Percentiles rank a stretch among this genome's conserved stretches.
These are phyloP conservation scores for Aphodius granarius DNA, from an alignment of 2,888 invertebrate species.

Conservation along the genomic window DNA sequence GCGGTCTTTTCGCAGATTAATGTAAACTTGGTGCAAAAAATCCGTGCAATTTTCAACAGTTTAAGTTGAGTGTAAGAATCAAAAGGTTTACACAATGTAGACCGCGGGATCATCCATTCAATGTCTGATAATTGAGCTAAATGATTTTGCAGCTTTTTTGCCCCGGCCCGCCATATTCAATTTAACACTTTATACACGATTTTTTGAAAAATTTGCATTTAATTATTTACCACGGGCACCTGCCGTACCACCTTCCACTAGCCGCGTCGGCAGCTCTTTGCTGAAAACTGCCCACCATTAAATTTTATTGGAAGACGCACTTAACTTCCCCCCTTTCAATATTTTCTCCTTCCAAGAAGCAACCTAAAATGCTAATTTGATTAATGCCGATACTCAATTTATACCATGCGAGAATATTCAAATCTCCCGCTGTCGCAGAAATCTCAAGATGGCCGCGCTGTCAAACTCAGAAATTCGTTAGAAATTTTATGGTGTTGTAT, in stretches of 20 bases:
- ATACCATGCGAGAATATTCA: too few relatives aligned
- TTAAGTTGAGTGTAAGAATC: conserved; percentile 9
- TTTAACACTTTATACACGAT: conserved; percentile 13
- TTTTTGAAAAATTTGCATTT: conserved; percentile 15
- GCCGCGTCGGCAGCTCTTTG: neutral
- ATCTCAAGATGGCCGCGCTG: too few relatives aligned
- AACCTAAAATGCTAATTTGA: neutral
- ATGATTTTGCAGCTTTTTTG: conserved; percentile 17
- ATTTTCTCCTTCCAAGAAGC: neutral
- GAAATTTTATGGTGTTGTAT: conserved; percentile 6
- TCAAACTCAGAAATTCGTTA: too few relatives aligned
- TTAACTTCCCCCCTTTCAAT: neutral
- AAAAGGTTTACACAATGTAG: conserved; percentile 17
- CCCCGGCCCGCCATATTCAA: conserved; percentile 7
- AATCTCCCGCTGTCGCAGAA: too few relatives aligned
- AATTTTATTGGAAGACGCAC: neutral
- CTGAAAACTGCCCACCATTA: neutral
- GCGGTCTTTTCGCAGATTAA: conserved; percentile 14
- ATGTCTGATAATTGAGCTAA: conserved; percentile 17
- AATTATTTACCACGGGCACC: neutral
- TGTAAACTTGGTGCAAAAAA: conserved; percentile 18
- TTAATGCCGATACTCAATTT: neutral
- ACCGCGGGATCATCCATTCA: conserved; percentile 11
- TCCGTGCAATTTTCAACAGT: conserved; percentile 17
- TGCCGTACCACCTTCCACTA: neutral